Conservation (phyloP, 2,797 vertebrate genomes). For the Nasua narica region DNA sequence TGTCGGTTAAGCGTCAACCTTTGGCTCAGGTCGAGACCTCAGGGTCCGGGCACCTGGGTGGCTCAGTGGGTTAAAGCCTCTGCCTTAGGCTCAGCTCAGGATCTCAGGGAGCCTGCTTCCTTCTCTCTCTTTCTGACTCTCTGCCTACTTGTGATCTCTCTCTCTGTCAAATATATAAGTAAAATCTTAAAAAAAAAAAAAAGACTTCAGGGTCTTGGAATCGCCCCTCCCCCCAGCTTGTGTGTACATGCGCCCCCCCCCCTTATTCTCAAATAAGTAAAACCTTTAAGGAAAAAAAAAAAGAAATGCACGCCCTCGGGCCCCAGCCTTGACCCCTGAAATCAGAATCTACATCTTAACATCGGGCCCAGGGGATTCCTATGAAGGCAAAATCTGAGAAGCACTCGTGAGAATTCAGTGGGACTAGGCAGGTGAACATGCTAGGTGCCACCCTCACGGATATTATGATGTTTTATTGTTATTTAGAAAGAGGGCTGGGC, state of each 20-base stretch:
- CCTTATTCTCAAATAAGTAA: neutral
- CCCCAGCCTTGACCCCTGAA: neutral
- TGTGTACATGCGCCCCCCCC: no score
- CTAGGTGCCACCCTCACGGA: neutral
- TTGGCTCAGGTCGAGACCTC: neutral
- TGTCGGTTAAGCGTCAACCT: neutral
- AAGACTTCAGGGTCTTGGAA: no score
- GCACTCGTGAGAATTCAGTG: neutral
- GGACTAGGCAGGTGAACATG: neutral
- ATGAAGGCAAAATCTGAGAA: neutral
- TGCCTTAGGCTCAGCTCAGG: neutral
- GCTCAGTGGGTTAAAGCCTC: neutral
- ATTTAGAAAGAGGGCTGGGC: neutral
- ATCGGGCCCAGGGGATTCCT: neutral
- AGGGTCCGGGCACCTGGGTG: neutral
- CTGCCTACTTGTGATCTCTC: no score
- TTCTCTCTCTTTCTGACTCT: no score
- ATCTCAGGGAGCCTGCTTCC: neutral
- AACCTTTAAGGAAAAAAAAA: neutral
- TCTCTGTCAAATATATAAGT: no score
- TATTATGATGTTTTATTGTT: neutral
- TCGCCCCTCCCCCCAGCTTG: neutral
- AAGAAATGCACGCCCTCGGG: neutral
- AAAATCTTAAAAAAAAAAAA: no score
- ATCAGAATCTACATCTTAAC: neutral